A percentile compares a stretch with the other conserved stretches of the same genome.
Conservation (phyloP, 1,140 invertebrate genomes). For the Diabrotica virgifera region DNA sequence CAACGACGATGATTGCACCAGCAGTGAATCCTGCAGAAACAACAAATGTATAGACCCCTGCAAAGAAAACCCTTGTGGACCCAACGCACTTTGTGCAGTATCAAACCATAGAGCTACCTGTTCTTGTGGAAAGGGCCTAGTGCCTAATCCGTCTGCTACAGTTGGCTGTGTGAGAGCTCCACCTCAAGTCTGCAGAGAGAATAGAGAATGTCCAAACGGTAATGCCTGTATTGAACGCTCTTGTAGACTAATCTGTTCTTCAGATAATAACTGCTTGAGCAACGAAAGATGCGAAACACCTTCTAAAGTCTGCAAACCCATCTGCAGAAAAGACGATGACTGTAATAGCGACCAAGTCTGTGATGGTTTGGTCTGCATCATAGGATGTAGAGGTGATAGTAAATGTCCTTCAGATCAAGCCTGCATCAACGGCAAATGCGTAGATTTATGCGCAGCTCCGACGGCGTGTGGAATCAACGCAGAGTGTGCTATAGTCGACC, state of each 20-base stretch:
- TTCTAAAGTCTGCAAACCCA: slow-evolving; percentile 62
- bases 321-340: slow-evolving; percentile 74
- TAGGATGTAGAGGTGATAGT: slow-evolving; percentile 77
- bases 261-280: slow-evolving; percentile 69
- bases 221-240: slow-evolving; percentile 67
- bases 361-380: slow-evolving; percentile 69
- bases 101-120: slow-evolving; percentile 79
- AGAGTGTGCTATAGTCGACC: slow-evolving; percentile 64
- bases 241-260: slow-evolving; percentile 75
- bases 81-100: slow-evolving; percentile 77
- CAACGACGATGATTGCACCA: slow-evolving; percentile 81
- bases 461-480: slow-evolving; percentile 85
- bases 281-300: slow-evolving; percentile 73
- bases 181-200: slow-evolving; percentile 64
- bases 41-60: slow-evolving; percentile 82
- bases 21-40: slow-evolving; percentile 73
- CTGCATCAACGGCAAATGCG: slow-evolving; percentile 75
- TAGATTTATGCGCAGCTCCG: slow-evolving; percentile 67
- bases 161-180: slow-evolving; percentile 78
- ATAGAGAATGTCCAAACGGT: slow-evolving; percentile 67
- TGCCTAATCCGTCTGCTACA: slow-evolving; percentile 79
- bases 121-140: slow-evolving; percentile 71
- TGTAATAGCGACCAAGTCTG: slow-evolving; percentile 83
- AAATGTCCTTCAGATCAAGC: slow-evolving; percentile 67
- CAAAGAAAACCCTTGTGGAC: slow-evolving; percentile 71